Evolutionary conservation across 2,888 invertebrate genomes (phyloP).

Genomic region (Phlogophora meticulosa): DNA sequence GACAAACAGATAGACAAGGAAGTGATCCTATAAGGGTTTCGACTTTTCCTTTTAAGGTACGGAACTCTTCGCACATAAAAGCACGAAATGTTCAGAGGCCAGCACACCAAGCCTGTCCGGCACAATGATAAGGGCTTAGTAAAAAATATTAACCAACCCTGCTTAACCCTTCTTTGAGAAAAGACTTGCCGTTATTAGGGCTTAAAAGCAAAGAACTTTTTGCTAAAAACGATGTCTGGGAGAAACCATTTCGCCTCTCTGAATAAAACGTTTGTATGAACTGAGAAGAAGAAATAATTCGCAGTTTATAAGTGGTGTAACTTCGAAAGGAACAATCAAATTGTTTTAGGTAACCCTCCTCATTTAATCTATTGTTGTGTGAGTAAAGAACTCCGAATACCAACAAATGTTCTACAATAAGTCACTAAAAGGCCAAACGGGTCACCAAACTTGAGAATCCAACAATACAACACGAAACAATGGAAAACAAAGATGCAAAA

Average conservation of each 20-base stretch:
- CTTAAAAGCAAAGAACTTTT: constrained; percentile 4
- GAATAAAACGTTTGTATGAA: constrained; percentile 22
- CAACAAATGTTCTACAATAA: constrained; percentile 52
- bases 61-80: too few relatives aligned
- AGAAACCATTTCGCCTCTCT: constrained; percentile 2
- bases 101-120: not conserved
- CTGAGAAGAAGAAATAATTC: constrained; percentile 18
- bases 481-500: constrained; percentile 72
- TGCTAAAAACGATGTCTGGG: not conserved
- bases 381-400: constrained; percentile 27
- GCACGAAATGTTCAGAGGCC: too few relatives aligned
- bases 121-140: accelerated
- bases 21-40: too few relatives aligned
- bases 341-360: constrained; percentile 49
- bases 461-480: constrained; percentile 63
- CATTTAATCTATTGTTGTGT: constrained; percentile 38
- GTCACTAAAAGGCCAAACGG: constrained; percentile 49
- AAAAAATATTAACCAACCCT: not conserved
- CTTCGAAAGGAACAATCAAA: constrained; percentile 26
- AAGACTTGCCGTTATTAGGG: not conserved
- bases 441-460: constrained; percentile 50
- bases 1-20: too few relatives aligned
- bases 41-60: too few relatives aligned
- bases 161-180: not conserved
- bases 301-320: constrained; percentile 21